Evolutionary conservation across 2,888 invertebrate species (phyloP).

Genomic region (Catocala sponsa): DNA sequence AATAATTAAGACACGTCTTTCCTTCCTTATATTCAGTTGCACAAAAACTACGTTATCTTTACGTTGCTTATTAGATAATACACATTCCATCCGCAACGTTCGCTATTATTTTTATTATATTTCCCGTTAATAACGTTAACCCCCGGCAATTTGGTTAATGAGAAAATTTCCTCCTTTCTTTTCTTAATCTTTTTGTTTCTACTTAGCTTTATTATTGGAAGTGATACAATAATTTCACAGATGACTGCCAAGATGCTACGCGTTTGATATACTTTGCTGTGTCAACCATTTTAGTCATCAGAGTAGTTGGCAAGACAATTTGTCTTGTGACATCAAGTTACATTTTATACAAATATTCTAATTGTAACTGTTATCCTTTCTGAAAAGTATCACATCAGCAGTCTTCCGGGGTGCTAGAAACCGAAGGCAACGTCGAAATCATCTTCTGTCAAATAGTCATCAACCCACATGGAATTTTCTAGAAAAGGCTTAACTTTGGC

Average conservation of each 20-base stretch:
- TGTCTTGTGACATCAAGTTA: too few relatives aligned
- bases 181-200: constrained; percentile 46
- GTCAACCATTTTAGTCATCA: too few relatives aligned
- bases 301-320: too few relatives aligned
- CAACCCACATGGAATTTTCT: too few relatives aligned
- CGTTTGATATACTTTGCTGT: not conserved
- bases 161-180: constrained; percentile 49
- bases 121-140: constrained; percentile 51
- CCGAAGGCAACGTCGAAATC: too few relatives aligned
- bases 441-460: too few relatives aligned
- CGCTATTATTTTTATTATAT: constrained; percentile 54
- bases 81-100: constrained; percentile 47
- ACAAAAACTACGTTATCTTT: constrained; percentile 46
- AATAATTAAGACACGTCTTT: constrained; percentile 16
- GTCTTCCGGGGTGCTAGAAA: too few relatives aligned
- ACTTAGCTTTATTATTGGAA: constrained; percentile 49
- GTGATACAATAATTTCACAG: constrained; percentile 45
- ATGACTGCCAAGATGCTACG: constrained; percentile 18
- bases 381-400: too few relatives aligned
- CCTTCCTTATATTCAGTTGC: constrained; percentile 42
- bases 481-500: too few relatives aligned
- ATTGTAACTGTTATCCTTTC: too few relatives aligned
- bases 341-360: too few relatives aligned
- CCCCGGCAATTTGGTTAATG: constrained; percentile 50
- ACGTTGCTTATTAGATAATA: constrained; percentile 52